Conservation (phyloP, 2,113 vertebrate genomes). For the Natator depressus region DNA sequence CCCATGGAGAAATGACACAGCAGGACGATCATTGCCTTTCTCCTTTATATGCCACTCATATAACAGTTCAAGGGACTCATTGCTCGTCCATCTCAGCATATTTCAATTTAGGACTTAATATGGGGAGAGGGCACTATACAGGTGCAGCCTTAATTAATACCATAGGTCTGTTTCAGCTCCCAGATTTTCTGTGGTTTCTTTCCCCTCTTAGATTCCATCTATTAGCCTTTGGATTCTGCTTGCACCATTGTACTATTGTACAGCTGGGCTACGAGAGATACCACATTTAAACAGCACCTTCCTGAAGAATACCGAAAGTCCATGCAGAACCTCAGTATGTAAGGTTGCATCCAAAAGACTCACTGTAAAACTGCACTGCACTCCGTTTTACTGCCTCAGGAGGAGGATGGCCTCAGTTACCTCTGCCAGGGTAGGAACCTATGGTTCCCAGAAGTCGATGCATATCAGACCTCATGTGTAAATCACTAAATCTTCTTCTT, state of each 20-base stretch:
- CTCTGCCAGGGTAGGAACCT: too few species aligned
- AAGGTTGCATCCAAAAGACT: too few species aligned
- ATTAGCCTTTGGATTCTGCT: not conserved
- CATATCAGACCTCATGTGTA: too few species aligned
- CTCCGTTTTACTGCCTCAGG: too few species aligned
- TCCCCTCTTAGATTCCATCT: not conserved
- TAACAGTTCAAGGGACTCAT: not conserved
- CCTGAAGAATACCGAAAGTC: not conserved
- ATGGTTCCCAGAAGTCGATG: too few species aligned
- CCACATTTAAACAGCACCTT: not conserved
- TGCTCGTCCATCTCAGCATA: not conserved
- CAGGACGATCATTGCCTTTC: not conserved
- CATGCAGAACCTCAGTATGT: not conserved
- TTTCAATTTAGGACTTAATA: not conserved
- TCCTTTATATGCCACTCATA: not conserved
- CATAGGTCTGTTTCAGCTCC: too few species aligned
- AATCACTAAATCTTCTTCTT: too few species aligned
- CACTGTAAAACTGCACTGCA: too few species aligned
- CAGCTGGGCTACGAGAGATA: not conserved
- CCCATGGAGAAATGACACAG: not conserved
- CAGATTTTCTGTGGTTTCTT: too few species aligned
- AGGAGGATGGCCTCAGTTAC: too few species aligned
- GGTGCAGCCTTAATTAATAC: not conserved
- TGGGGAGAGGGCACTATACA: not conserved
- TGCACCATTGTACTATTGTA: not conserved